Evolutionary conservation across 1,140 invertebrate species (phyloP).

Genomic region (Eueides isabella): DNA sequence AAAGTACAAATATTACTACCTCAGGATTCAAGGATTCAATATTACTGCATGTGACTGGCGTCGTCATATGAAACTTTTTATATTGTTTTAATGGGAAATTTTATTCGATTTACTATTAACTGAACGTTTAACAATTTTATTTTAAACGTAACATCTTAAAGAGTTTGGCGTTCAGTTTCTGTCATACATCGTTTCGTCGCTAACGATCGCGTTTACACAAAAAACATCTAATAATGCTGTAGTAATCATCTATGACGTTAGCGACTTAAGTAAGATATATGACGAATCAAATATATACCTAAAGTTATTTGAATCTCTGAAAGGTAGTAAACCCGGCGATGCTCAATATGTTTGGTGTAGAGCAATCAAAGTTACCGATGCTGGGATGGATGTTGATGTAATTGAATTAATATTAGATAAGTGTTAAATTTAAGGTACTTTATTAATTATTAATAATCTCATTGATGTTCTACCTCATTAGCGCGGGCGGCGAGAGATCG

Average conservation of each 20-base stretch:
- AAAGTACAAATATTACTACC: conserved; percentile 82
- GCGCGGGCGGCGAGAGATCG: conserved; percentile 60
- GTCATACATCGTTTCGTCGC: not conserved
- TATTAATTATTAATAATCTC: conserved; percentile 79
- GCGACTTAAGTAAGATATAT: not conserved
- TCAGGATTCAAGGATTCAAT: conserved; percentile 73
- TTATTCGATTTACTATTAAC: conserved; percentile 14
- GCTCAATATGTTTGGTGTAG: conserved; percentile 28
- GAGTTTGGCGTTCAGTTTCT: conserved; percentile 39
- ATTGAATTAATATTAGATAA: conserved; percentile 49
- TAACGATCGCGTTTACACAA: conserved; percentile 43
- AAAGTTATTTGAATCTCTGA: conserved; percentile 71
- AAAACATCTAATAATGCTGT: conserved; percentile 14
- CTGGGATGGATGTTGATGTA: conserved; percentile 63
- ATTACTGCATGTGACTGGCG: not conserved
- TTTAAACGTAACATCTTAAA: conserved; percentile 44
- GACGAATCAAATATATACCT: not conserved
- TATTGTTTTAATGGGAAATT: not conserved
- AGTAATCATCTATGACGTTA: conserved; percentile 39
- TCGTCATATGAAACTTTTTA: not conserved
- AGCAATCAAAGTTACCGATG: conserved; percentile 35
- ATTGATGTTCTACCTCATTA: conserved; percentile 76
- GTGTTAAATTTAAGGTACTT: conserved; percentile 78
- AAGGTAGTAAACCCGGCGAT: conserved; percentile 64
- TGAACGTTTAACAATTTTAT: conserved; percentile 48